phyloP scores from a whole-genome alignment of 2,888 invertebrate genomes.

The Nesidiocoris tenuis region DNA sequence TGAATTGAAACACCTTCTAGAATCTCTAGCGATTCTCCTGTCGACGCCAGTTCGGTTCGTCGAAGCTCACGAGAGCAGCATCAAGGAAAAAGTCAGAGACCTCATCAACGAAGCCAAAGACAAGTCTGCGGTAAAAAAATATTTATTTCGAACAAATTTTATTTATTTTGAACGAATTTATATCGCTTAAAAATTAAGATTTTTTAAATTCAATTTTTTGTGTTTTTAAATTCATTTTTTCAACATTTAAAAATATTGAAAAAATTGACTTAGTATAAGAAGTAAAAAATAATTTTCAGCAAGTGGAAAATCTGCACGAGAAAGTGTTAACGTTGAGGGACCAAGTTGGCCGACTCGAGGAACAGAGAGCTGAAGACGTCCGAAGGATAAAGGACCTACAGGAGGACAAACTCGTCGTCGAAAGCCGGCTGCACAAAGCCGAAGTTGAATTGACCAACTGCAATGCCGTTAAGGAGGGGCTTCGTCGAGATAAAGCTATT shows the following conservation, averaged over 20 bases:
- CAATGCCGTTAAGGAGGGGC: conserved; percentile 69
- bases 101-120: conserved; percentile 75
- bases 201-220: not conserved
- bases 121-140: conserved; percentile 63
- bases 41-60: conserved; percentile 71
- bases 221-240: no score
- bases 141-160: no score
- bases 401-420: conserved; percentile 71
- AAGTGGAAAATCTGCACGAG: conserved; percentile 73
- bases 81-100: conserved; percentile 77
- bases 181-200: not conserved
- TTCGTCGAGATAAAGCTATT: conserved; percentile 74
- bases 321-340: conserved; percentile 72
- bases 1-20: conserved; percentile 68
- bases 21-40: conserved; percentile 69
- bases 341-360: conserved; percentile 68
- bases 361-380: conserved; percentile 64
- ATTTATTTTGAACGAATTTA: no score
- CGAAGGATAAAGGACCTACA: conserved; percentile 68
- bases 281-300: no score
- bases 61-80: conserved; percentile 74
- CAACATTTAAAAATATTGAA: no score
- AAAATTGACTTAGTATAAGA: no score
- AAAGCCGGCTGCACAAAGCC: conserved; percentile 72
- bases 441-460: conserved; percentile 75